Evolutionary conservation across 2,797 vertebrate genomes (phyloP).

Genomic region (Siniperca undulata): DNA sequence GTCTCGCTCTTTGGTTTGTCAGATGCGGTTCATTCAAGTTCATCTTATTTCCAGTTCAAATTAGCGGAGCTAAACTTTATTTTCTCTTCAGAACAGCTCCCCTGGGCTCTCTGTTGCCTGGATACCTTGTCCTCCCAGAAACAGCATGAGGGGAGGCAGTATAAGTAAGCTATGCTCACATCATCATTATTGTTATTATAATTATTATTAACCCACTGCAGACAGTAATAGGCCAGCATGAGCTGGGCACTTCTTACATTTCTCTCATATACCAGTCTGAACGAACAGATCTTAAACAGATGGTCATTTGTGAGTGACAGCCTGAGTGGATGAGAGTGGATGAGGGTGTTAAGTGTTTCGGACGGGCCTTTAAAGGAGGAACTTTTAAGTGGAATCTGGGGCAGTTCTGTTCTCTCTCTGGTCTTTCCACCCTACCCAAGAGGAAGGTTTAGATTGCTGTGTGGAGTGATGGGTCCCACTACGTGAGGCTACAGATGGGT

Average conservation of each 20-base stretch:
- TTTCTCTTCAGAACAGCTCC: constrained; percentile 69
- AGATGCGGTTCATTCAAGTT: constrained; percentile 65
- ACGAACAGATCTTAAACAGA: constrained; percentile 54
- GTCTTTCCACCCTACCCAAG: constrained; percentile 58
- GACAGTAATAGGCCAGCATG: constrained; percentile 10
- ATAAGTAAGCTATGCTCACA: constrained; percentile 45
- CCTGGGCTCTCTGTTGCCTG: constrained; percentile 58
- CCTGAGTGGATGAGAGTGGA: constrained; percentile 20
- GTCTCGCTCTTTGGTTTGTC: constrained; percentile 53
- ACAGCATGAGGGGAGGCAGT: constrained; percentile 43
- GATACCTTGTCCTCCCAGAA: constrained; percentile 54
- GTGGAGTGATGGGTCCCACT: constrained; percentile 70
- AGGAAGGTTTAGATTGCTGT: constrained; percentile 63
- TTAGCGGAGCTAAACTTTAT: constrained; percentile 69
- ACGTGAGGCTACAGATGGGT: constrained; percentile 30
- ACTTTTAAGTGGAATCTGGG: constrained; percentile 51
- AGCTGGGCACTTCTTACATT: constrained; percentile 31
- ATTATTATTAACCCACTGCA: constrained; percentile 41
- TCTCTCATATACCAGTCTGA: constrained; percentile 28
- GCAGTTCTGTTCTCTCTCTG: constrained; percentile 54
- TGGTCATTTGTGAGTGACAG: constrained; percentile 45
- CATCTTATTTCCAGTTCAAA: constrained; percentile 63
- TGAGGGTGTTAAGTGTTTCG: constrained; percentile 55
- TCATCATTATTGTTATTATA: constrained; percentile 47
- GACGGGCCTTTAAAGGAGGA: constrained; percentile 36